Conservation (phyloP, 2,888 invertebrate genomes). For the Drosophila pegasa region DNA sequence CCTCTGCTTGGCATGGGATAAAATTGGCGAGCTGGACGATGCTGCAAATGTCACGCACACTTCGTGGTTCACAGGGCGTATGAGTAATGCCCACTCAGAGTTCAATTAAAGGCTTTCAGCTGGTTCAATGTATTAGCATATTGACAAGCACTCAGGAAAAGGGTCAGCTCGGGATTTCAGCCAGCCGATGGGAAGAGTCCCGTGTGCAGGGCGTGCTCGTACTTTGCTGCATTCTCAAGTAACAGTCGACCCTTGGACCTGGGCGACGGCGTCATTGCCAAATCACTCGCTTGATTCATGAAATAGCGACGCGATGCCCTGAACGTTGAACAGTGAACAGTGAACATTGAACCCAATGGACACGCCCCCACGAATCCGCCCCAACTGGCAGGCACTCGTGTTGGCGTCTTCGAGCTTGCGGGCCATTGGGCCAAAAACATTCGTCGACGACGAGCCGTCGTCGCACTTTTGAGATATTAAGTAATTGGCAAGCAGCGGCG, state of each 20-base stretch:
- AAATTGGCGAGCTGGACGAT: conserved; percentile 22
- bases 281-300: conserved; percentile 83
- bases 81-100: conserved; percentile 37
- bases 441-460: conserved; percentile 32
- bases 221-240: conserved; percentile 41
- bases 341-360: conserved; percentile 43
- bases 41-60: conserved; percentile 30
- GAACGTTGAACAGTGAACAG: conserved; percentile 30
- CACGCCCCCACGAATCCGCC: conserved; percentile 38
- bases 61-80: conserved; percentile 28
- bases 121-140: background rate
- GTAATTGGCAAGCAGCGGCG: conserved; percentile 65
- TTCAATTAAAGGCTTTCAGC: conserved; percentile 1
- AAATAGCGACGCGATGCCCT: conserved; percentile 65
- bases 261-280: conserved; percentile 42
- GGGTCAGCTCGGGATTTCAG: background rate
- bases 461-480: conserved; percentile 72
- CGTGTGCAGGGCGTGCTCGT: conserved; percentile 68
- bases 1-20: conserved; percentile 13
- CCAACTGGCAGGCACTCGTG: conserved; percentile 47
- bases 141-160: conserved; percentile 1
- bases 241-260: conserved; percentile 35
- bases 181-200: conserved; percentile 27
- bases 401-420: conserved; percentile 23
- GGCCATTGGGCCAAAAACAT: conserved; percentile 35